These are phyloP conservation scores for Thunnus thynnus DNA, from an alignment of 2,113 vertebrate species.

Conservation along the genomic window DNA sequence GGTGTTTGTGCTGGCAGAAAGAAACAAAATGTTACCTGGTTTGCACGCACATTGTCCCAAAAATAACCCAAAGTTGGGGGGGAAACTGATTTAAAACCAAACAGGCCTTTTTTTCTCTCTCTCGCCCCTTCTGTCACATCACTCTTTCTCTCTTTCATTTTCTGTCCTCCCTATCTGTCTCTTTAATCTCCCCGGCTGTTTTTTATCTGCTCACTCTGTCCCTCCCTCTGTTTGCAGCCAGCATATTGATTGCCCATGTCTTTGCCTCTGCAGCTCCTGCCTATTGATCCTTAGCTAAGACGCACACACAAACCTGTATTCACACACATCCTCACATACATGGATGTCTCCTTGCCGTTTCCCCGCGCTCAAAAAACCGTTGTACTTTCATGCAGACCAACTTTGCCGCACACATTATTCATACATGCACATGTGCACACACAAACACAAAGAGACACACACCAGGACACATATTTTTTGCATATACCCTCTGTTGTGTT, in stretches of 20 bases:
- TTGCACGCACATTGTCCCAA: neutral
- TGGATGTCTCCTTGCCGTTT: constrained; percentile 28
- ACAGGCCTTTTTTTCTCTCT: constrained; percentile 5
- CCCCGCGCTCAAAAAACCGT: neutral
- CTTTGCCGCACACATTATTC: constrained; percentile 38
- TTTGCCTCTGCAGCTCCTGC: constrained; percentile 85
- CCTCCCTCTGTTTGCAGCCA: constrained; percentile 81
- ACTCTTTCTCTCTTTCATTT: constrained; percentile 62
- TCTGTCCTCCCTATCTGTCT: constrained; percentile 67
- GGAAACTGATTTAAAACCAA: neutral
- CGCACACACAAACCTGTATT: constrained; percentile 53
- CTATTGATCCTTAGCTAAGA: constrained; percentile 85
- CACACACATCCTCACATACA: constrained; percentile 35
- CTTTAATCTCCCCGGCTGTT: constrained; percentile 72
- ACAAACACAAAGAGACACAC: constrained; percentile 44
- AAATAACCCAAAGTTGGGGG: constrained; percentile 3
- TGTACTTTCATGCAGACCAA: constrained; percentile 23
- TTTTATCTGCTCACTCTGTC: constrained; percentile 74
- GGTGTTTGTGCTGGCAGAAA: neutral
- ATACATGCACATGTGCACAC: constrained; percentile 38
- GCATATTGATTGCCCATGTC: constrained; percentile 87
- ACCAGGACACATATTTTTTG: constrained; percentile 60
- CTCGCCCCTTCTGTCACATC: constrained; percentile 53
- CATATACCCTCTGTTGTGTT: constrained; percentile 70
- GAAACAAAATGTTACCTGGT: neutral